Evolutionary conservation across 2,113 vertebrate genomes (phyloP).

Genomic region (Mirza zaza): DNA sequence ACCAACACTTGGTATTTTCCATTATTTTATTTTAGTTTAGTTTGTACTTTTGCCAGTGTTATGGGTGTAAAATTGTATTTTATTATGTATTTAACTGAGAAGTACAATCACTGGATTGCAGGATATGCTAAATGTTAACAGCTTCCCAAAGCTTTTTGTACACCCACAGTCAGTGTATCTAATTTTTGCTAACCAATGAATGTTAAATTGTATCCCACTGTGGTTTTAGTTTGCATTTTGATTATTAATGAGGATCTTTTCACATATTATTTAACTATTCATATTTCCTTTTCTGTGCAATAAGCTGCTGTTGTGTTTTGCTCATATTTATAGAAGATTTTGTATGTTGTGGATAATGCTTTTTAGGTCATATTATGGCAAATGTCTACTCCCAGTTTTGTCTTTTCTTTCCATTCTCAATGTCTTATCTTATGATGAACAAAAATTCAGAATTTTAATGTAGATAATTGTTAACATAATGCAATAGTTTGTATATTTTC

Average conservation of each 20-base stretch:
- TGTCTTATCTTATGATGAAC: not conserved
- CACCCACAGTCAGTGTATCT: not conserved
- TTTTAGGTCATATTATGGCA: not conserved
- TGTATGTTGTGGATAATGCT: not conserved
- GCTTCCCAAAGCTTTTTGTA: not conserved
- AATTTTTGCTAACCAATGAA: not conserved
- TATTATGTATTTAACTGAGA: constrained; percentile 3
- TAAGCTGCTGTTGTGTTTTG: not conserved
- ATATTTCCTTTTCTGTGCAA: not conserved
- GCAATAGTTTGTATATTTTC: not conserved
- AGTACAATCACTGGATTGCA: not conserved
- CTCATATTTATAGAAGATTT: not conserved
- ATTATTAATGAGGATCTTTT: not conserved
- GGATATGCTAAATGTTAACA: not conserved
- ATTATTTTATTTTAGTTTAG: not conserved
- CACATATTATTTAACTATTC: not conserved
- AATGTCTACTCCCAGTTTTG: not conserved
- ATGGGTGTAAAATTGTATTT: not conserved
- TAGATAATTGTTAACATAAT: not conserved
- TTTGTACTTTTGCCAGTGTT: not conserved
- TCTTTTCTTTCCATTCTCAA: not conserved
- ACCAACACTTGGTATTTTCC: not conserved
- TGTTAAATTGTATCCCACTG: not conserved
- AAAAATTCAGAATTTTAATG: not conserved
- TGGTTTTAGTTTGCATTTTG: not conserved